phyloP scores from a whole-genome alignment of 2,113 vertebrate genomes.

The Dipodomys spectabilis region DNA sequence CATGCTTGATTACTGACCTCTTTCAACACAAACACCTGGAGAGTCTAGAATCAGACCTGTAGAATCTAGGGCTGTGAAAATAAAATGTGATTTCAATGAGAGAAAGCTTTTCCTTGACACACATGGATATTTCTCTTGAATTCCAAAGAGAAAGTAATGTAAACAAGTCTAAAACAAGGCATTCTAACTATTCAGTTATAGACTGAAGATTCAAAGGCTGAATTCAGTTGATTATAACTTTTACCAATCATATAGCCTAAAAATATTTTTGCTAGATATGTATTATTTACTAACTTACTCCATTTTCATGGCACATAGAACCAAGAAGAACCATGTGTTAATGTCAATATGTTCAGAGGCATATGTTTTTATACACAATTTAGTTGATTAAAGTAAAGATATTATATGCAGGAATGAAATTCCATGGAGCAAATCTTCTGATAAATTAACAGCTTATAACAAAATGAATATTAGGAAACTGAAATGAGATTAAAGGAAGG shows the following conservation, averaged over 20 bases:
- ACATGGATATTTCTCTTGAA: not conserved
- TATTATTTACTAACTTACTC: slow-evolving; percentile 42
- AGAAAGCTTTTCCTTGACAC: not conserved
- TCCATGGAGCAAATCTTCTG: no score
- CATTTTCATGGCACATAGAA: not conserved
- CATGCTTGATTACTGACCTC: not conserved
- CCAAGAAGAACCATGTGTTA: not conserved
- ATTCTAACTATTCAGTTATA: not conserved
- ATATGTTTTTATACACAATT: not conserved
- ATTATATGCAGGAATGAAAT: no score
- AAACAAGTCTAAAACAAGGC: slow-evolving; percentile 21
- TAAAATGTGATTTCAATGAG: not conserved
- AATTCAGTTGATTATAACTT: slow-evolving; percentile 36
- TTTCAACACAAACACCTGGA: not conserved
- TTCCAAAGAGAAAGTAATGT: slow-evolving; percentile 3
- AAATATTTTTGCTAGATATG: not conserved
- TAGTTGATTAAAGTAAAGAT: no score
- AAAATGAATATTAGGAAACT: no score
- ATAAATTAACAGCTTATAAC: not conserved
- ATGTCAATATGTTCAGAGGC: not conserved
- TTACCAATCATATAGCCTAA: not conserved
- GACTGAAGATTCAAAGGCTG: not conserved
- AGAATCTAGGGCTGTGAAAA: not conserved
- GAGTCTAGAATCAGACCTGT: not conserved
- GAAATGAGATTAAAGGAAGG: no score